Percentiles rank a stretch among this genome's conserved stretches.
Evolutionary conservation across 1,140 invertebrate genomes (phyloP).

Genomic region (Sinonovacula constricta): DNA sequence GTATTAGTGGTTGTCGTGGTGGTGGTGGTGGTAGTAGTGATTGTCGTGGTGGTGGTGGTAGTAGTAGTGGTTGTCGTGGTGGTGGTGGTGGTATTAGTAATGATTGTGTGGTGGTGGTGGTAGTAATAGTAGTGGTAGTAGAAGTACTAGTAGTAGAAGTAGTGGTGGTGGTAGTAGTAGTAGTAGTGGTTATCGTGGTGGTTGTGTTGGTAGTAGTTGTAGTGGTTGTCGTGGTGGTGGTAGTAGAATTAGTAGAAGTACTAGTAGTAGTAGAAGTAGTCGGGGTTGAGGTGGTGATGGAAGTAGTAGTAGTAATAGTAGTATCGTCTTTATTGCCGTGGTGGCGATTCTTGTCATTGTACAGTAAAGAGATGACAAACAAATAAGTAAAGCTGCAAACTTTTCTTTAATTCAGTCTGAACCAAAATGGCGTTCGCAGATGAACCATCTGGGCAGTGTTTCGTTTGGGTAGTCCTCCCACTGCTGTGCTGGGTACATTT

Average conservation of each 20-base stretch:
- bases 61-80: too few relatives aligned
- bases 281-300: slow-evolving; percentile 3
- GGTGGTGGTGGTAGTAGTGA: too few relatives aligned
- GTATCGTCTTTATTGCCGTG: slow-evolving; percentile 5
- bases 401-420: too few relatives aligned
- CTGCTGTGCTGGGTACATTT: too few relatives aligned
- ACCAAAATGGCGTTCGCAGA: too few relatives aligned
- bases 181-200: slow-evolving; percentile 8
- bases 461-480: too few relatives aligned
- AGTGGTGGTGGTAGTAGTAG: slow-evolving; percentile 11
- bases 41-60: too few relatives aligned
- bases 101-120: slow-evolving; percentile 2
- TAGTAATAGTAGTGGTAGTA: too few relatives aligned
- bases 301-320: slow-evolving; percentile 15
- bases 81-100: not conserved
- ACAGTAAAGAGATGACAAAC: too few relatives aligned
- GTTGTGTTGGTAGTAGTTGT: not conserved
- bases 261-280: slow-evolving; percentile 3
- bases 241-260: not conserved
- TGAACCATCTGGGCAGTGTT: too few relatives aligned
- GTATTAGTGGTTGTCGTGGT: too few relatives aligned
- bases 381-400: too few relatives aligned
- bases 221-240: not conserved
- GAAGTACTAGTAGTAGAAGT: slow-evolving; percentile 5
- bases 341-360: not conserved